Conservation (phyloP, 2,113 vertebrate species). For the Grus americana region DNA sequence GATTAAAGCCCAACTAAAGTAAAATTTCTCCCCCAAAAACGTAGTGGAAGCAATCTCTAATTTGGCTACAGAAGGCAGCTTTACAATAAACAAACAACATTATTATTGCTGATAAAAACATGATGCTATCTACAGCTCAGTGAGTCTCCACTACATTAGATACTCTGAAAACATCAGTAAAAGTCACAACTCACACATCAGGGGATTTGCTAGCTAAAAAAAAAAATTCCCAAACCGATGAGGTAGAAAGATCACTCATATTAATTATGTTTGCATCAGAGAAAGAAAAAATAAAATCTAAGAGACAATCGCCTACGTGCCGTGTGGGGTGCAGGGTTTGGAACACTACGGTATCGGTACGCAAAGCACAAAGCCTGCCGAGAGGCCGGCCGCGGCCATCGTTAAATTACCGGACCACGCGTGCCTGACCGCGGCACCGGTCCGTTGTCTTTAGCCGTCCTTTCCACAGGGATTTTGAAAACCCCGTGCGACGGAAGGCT, state of each 20-base stretch:
- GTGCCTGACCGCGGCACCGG: rapidly evolving
- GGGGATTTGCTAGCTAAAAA: background rate
- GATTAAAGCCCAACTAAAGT: background rate
- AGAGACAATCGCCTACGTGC: background rate
- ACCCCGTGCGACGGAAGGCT: rapidly evolving
- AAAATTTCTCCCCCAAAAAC: background rate
- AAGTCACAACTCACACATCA: background rate
- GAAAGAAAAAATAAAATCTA: background rate
- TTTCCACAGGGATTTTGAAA: background rate
- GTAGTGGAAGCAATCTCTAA: background rate
- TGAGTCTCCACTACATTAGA: background rate
- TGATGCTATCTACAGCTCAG: background rate
- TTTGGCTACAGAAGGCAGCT: background rate
- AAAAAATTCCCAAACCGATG: background rate
- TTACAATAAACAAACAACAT: background rate
- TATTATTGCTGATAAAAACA: background rate
- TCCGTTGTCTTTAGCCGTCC: background rate
- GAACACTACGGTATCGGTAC: rapidly evolving
- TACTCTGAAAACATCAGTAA: background rate
- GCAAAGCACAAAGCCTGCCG: too few relatives aligned
- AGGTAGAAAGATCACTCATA: background rate
- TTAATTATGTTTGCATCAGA: background rate
- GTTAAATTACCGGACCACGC: rapidly evolving
- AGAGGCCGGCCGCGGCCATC: background rate
- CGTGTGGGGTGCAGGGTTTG: rapidly evolving